phyloP scores from a whole-genome alignment of 1,140 invertebrate species.

The Acromyrmex charruanus region DNA sequence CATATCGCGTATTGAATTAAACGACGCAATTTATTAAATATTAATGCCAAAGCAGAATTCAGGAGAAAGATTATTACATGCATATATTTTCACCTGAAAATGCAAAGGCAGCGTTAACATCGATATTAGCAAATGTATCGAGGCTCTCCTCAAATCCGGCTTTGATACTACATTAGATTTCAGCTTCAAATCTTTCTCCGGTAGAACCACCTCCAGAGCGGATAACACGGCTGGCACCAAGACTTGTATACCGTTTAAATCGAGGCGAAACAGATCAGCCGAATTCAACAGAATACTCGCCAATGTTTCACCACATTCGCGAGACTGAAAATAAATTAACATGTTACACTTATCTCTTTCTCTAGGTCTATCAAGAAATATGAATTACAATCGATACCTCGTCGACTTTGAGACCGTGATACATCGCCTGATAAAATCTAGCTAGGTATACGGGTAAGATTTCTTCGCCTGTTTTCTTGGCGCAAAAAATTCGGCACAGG shows the following conservation, averaged over 20 bases:
- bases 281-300: conserved; percentile 94
- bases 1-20: not conserved
- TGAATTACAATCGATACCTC: conserved; percentile 82
- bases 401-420: conserved; percentile 93
- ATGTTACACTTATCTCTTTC: not conserved
- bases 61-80: conserved; percentile 6
- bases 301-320: conserved; percentile 91
- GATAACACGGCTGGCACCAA: conserved; percentile 95
- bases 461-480: conserved; percentile 98
- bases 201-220: conserved; percentile 95
- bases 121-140: conserved; percentile 96
- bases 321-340: conserved; percentile 79
- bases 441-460: conserved; percentile 98
- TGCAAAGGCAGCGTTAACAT: conserved; percentile 96
- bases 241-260: conserved; percentile 97
- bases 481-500: conserved; percentile 97
- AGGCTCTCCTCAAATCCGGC: conserved; percentile 94
- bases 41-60: conserved; percentile 12
- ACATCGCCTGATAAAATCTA: conserved; percentile 96
- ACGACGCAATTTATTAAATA: not conserved
- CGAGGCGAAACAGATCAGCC: conserved; percentile 93
- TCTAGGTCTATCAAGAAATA: not conserved
- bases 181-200: conserved; percentile 91
- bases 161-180: conserved; percentile 89
- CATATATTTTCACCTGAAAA: conserved; percentile 89